Percentiles rank a stretch among this genome's conserved stretches.
These are phyloP conservation scores for Antedon mediterranea DNA, from an alignment of 53 echinoderm and acorn worm genomes.

Conservation along the genomic window DNA sequence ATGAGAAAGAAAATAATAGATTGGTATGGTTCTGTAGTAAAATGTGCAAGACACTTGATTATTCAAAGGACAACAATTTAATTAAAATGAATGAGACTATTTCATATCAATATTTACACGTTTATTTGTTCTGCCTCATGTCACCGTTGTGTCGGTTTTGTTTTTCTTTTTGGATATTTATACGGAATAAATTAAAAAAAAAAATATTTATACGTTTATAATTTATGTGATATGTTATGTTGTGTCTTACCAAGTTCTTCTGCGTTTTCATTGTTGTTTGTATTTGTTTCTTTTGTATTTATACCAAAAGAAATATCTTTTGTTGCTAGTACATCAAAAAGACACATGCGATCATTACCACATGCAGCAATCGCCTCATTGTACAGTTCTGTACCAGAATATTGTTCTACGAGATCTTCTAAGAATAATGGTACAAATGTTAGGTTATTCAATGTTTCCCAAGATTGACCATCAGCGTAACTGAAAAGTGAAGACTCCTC, in stretches of 20 bases:
- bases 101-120: no score
- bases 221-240: no score
- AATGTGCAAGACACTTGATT: not conserved
- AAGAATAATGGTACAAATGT: constrained; percentile 49
- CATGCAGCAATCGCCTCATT: constrained; percentile 15
- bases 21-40: not conserved
- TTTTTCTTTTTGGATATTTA: no score
- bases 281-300: constrained; percentile 16
- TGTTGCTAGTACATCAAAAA: constrained; percentile 67
- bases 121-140: no score
- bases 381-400: constrained; percentile 16
- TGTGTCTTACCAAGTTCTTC: constrained; percentile 26
- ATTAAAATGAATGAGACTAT: constrained; percentile 21
- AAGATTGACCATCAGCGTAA: constrained; percentile 20
- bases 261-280: constrained; percentile 14
- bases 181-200: no score
- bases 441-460: constrained; percentile 41
- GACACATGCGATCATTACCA: constrained; percentile 39
- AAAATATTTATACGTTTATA: no score
- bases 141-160: no score
- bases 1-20: no score
- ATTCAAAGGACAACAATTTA: constrained; percentile 30
- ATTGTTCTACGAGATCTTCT: constrained; percentile 32
- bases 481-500: constrained; percentile 35
- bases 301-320: constrained; percentile 18